Evolutionary conservation across 2,113 vertebrate genomes (phyloP), one percentile per base, ranked within the genome.

Genomic region (Turnix velox): DNA sequence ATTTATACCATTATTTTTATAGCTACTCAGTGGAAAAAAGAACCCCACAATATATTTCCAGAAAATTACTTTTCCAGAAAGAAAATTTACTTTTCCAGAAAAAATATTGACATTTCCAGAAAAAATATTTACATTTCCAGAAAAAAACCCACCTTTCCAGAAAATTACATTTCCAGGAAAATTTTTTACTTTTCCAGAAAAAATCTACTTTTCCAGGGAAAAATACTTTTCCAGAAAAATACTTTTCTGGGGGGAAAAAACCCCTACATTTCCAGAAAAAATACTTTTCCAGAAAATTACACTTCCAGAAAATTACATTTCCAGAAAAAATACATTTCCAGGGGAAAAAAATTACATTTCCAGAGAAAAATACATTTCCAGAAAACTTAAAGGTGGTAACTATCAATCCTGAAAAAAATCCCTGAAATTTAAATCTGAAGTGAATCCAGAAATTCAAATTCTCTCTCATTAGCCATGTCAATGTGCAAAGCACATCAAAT

Each of bases 21-120:
- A 12, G 16, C 33, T 79, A 30, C 5, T 5, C 16, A 9, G 9
- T n/a, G 43, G 14, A 51, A 40, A 51, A 63, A 66, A 37, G 22
- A 42, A 2, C 0, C 0, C 2, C 17, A 24, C 25, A n/a, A 6
- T 28, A 1, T 14, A 48, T 62, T 91, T 65, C 25, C 46, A 57
- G 81, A 68, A 92, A 93, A 79, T n/a, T n/a, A n/a, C n/a, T n/a
- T n/a, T n/a, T n/a, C n/a, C n/a, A n/a, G n/a, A n/a, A n/a, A n/a
- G n/a, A n/a, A n/a, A n/a, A n/a, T n/a, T n/a, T n/a, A n/a, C n/a
- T n/a, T n/a, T n/a, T n/a, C n/a, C n/a, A n/a, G n/a, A n/a, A n/a
- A n/a, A n/a, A n/a, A n/a, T n/a, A n/a, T n/a, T n/a, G n/a, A n/a
- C n/a, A n/a, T n/a, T n/a, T n/a, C n/a, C n/a, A n/a, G n/a, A n/a